Evolutionary conservation across 2,888 invertebrate genomes (phyloP), one percentile per base, ranked within the genome.

Genomic region (Caenorhabditis sp.): DNA sequence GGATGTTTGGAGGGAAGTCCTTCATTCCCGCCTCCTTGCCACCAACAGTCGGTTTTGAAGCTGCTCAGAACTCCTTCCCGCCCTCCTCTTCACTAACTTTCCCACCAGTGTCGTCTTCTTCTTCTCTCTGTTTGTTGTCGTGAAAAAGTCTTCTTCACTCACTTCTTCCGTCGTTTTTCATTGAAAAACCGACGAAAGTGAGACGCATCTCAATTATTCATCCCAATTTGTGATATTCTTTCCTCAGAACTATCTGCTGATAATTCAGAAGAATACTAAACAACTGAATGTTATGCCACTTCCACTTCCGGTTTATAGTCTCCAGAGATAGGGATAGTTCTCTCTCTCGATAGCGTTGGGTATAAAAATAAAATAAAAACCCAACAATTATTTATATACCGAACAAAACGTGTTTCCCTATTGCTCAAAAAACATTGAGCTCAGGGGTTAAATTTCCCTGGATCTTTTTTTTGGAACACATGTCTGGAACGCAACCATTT

Each of bases 91-190:
- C 40, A 22, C 55, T 22, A 47, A 56, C 18, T 44, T 72, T 72
- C 72, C 37, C 72, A 72, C 72, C 47, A 58, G 72, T 72, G 56
- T 72, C 58, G 26, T 44, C 50, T 72, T 62, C 18, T 47, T 47
- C 15, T 40, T 40, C n/a, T n/a, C n/a, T 47, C 61, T 71, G 15
- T 71, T 62, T 62, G 60, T 60, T 60, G 28, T 47, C n/a, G n/a
- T 35, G 28, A 26, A 32, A 26, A 32, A 47, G 47, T 58, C 22
- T 67, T 53, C 37, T 24, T 9, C 5, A 26, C 20, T 5, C 20
- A 9, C 22, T 64, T 64, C 51, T 8, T n/a, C n/a, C n/a, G n/a
- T n/a, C 13, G n/a, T 55, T 15, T 55, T 28, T 55, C 20, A 47
- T 47, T 18, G 18, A 47, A 47, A 47, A 47, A 47, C 47, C n/a